phyloP scores from a whole-genome alignment of 2,113 vertebrate genomes.

The Scophthalmus maximus region DNA sequence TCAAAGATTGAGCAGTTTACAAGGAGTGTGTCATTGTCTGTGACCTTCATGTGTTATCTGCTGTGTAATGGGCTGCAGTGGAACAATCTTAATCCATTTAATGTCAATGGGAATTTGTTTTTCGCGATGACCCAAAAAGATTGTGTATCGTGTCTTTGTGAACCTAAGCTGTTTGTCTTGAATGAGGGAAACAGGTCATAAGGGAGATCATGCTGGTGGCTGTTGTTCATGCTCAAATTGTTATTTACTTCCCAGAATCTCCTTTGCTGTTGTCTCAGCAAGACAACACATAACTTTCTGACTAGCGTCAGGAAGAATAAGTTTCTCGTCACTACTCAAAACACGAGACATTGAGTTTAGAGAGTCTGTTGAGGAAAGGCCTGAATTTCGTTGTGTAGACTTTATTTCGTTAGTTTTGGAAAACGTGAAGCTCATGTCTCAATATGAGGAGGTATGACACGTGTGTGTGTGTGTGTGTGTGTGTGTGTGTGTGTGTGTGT shows the following conservation, averaged over 20 bases:
- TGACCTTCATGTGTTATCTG: neutral
- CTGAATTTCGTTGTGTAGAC: conserved; percentile 20
- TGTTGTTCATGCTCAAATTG: neutral
- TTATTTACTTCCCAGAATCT: neutral
- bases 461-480: too few relatives aligned
- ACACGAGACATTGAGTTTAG: neutral
- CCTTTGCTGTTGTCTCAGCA: neutral
- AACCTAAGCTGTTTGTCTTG: conserved; percentile 21
- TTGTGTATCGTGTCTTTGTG: neutral
- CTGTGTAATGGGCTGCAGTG: neutral
- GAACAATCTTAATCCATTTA: conserved; percentile 5
- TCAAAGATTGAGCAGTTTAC: neutral
- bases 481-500: conserved; percentile 29
- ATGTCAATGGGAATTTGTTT: conserved; percentile 3
- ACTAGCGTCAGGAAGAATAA: too few relatives aligned
- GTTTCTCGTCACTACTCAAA: neutral
- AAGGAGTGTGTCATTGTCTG: neutral
- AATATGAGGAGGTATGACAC: conserved; percentile 36
- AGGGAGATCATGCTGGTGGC: neutral
- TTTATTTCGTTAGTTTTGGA: conserved; percentile 35
- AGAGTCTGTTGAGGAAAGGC: neutral
- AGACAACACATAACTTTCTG: conserved; percentile 2
- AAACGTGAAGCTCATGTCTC: conserved; percentile 15
- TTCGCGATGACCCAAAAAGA: neutral
- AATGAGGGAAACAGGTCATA: neutral